Evolutionary conservation across 2,113 vertebrate species (phyloP).

Genomic region (Oreochromis niloticus): DNA sequence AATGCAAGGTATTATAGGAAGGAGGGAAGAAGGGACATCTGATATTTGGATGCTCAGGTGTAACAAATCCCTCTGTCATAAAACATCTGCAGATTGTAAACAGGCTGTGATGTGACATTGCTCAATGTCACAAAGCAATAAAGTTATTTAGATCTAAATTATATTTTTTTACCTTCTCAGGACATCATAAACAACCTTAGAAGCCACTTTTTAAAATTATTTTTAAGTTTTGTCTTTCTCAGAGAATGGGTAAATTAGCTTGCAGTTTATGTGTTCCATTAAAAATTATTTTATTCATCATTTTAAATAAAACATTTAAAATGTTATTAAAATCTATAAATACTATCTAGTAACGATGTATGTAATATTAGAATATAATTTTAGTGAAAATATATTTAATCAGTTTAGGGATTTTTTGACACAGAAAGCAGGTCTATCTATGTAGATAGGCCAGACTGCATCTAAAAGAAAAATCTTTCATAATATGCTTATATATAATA

Average conservation of each 20-base stretch:
- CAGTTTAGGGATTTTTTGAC: neutral
- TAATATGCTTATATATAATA: neutral
- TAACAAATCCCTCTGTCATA: constrained; percentile 19
- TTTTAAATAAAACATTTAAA: neutral
- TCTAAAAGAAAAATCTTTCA: neutral
- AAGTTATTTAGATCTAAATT: neutral
- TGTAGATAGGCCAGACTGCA: neutral
- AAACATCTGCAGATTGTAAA: constrained; percentile 24
- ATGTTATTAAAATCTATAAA: neutral
- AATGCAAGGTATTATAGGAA: neutral
- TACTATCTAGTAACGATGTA: accelerated
- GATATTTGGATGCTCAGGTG: constrained; percentile 31
- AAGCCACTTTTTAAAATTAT: too few relatives aligned
- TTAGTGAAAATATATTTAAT: neutral
- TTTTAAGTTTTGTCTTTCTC: neutral
- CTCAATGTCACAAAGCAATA: neutral
- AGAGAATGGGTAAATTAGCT: neutral
- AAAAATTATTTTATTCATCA: neutral
- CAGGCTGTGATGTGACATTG: neutral
- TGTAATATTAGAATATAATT: neutral
- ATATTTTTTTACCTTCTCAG: neutral
- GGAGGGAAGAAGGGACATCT: neutral
- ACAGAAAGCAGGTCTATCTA: neutral
- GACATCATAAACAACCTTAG: neutral
- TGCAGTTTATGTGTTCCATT: neutral